Evolutionary conservation across 2,888 invertebrate genomes (phyloP), one percentile per base, ranked within the genome.

Genomic region (Ectobius pallidus): DNA sequence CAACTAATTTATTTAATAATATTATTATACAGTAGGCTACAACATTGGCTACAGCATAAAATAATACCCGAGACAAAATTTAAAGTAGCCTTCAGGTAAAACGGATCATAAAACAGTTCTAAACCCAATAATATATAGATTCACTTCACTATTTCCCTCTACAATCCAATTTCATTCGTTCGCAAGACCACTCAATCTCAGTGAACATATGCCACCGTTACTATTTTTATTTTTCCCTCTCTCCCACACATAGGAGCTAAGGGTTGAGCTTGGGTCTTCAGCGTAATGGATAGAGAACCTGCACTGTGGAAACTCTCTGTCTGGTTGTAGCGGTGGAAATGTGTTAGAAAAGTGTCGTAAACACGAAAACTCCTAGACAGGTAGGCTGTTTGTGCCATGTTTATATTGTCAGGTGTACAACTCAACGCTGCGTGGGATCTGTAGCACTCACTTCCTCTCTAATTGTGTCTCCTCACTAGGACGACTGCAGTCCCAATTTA

Each of bases 261-360:
- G 30, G 32, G 58, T 1, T 30, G 34, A 14, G n/a, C n/a, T n/a
- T 30, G 30, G 58, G 58, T 58, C 58, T 58, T 58, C 58, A n/a
- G 3, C 58, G 25, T 58, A 58, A 58, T 58, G 58, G 58, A 58
- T 30, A 30, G n/a, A 58, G 58, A 30, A 7, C 11, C 52, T 55
- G 55, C 14, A 11, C 55, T 32, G 61, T 16, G 1, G 39, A 46
- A 46, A 65, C 44, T 58, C 6, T 2, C 11, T 7, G 44, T 46
- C 27, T 25, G 44, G 27, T 22, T 16, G 63, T 42, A 42, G 22
- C 42, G 11, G 65, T 65, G 44, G 44, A n/a, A 65, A 65, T 65
- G 65, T 65, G 65, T 65, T 65, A 27, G 46, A 46, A 65, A 65
- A 65, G 65, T 27, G 65, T 65, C 65, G 65, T 65, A 65, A 65